A percentile compares a stretch with the other conserved stretches of the same genome.
phyloP scores from a whole-genome alignment of 2,888 invertebrate genomes.

The Lycia hirtaria region DNA sequence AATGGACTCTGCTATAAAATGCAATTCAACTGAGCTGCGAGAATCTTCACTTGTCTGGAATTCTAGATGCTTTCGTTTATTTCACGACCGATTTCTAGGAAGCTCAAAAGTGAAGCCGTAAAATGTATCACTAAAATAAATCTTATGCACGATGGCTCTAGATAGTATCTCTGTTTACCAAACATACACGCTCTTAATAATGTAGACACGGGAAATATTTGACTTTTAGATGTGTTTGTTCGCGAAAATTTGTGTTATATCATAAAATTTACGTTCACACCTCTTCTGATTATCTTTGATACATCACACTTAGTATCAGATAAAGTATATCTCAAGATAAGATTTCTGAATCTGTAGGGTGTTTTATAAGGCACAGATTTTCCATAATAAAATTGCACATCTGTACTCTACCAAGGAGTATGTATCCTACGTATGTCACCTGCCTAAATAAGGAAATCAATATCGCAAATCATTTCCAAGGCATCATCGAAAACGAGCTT shows the following conservation, averaged over 20 bases:
- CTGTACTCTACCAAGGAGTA: too few relatives aligned
- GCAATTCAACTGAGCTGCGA: background rate
- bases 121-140: conserved; percentile 19
- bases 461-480: background rate
- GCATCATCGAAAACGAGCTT: conserved; percentile 2
- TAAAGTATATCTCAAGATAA: too few relatives aligned
- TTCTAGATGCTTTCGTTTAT: conserved; percentile 7
- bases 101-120: conserved; percentile 18
- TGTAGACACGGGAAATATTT: conserved; percentile 28
- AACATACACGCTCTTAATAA: conserved; percentile 14
- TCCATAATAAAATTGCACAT: too few relatives aligned
- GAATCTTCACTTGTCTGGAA: conserved; percentile 9
- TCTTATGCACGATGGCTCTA: conserved; percentile 13
- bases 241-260: conserved; percentile 20
- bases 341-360: too few relatives aligned
- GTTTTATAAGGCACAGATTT: too few relatives aligned
- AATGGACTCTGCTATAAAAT: background rate
- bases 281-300: background rate
- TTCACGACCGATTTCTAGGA: conserved; percentile 12
- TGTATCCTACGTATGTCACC: too few relatives aligned
- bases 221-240: conserved; percentile 24
- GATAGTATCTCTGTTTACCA: conserved; percentile 8
- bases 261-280: conserved; percentile 30
- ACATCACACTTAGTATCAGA: background rate
- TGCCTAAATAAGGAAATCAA: background rate